Evolutionary conservation across 35 echinoderm and acorn worm genomes (phyloP).

Genomic region (Apostichopus japonicus): DNA sequence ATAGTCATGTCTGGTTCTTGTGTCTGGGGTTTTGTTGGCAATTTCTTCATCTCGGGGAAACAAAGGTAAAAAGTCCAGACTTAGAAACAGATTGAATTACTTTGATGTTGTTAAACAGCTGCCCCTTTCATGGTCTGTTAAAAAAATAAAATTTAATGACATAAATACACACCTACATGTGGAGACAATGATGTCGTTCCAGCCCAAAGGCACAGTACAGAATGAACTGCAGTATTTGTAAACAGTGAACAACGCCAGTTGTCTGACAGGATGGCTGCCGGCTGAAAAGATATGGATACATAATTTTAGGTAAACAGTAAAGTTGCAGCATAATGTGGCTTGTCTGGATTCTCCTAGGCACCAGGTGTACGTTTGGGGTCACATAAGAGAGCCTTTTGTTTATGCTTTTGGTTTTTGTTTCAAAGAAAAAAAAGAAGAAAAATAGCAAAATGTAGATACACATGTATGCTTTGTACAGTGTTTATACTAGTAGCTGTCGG

Average conservation of each 20-base stretch:
- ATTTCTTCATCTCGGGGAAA: not conserved
- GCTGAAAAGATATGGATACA: not conserved
- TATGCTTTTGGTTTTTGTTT: not conserved
- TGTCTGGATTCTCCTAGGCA: not conserved
- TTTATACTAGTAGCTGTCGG: too few species aligned
- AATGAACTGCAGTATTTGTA: not conserved
- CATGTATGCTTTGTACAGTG: too few species aligned
- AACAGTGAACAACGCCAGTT: not conserved
- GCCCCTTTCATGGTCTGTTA: constrained; percentile 1
- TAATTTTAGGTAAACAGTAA: not conserved
- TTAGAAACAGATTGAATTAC: not conserved
- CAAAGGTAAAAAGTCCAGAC: not conserved
- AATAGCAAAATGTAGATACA: too few species aligned
- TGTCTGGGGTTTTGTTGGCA: not conserved
- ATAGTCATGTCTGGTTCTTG: not conserved
- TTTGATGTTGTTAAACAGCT: not conserved
- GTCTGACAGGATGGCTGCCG: not conserved
- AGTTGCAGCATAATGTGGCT: not conserved
- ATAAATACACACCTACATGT: constrained; percentile 19
- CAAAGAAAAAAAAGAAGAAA: too few species aligned
- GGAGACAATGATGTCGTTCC: not conserved
- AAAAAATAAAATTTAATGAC: constrained; percentile 17
- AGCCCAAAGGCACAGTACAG: not conserved
- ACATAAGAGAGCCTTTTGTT: not conserved
- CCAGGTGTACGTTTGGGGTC: constrained; percentile 1